phyloP scores from a whole-genome alignment of 2,888 invertebrate species.

The Campopleginae sp. region DNA sequence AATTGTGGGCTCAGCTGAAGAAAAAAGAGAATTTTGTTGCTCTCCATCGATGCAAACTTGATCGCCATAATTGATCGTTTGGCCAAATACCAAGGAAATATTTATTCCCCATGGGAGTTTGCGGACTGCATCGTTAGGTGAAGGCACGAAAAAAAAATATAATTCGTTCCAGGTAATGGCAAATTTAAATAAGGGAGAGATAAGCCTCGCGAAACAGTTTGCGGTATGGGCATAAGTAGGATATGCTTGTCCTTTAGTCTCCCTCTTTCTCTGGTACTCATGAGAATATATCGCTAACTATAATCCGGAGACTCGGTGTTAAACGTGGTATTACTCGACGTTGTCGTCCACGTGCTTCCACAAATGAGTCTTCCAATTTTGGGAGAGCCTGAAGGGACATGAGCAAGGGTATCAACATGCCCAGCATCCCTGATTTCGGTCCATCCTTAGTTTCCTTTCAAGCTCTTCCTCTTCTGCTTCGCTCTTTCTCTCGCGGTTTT shows the following conservation, averaged over 20 bases:
- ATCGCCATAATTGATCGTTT: too few relatives aligned
- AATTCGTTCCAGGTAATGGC: background rate
- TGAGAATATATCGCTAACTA: conserved; percentile 57
- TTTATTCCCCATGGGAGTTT: background rate
- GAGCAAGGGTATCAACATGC: conserved; percentile 45
- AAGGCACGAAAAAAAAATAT: conserved; percentile 10
- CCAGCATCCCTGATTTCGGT: conserved; percentile 26
- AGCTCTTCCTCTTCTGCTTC: background rate
- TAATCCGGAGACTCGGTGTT: conserved; percentile 70
- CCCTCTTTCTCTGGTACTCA: conserved; percentile 8
- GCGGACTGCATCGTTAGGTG: background rate
- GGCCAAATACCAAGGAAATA: background rate
- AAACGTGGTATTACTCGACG: conserved; percentile 70
- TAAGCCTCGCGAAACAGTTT: conserved; percentile 50
- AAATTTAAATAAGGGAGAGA: conserved; percentile 30
- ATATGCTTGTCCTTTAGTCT: background rate
- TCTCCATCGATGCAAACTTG: too few relatives aligned
- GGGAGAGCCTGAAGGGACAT: conserved; percentile 49
- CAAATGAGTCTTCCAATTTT: conserved; percentile 65
- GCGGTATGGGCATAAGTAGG: conserved; percentile 8
- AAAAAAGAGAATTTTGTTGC: too few relatives aligned
- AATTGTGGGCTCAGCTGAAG: too few relatives aligned
- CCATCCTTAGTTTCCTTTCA: background rate
- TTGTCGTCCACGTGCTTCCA: conserved; percentile 24
- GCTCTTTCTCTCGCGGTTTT: background rate